These are phyloP conservation scores for Batillaria attramentaria DNA, from an alignment of 1,140 invertebrate species.

Conservation along the genomic window DNA sequence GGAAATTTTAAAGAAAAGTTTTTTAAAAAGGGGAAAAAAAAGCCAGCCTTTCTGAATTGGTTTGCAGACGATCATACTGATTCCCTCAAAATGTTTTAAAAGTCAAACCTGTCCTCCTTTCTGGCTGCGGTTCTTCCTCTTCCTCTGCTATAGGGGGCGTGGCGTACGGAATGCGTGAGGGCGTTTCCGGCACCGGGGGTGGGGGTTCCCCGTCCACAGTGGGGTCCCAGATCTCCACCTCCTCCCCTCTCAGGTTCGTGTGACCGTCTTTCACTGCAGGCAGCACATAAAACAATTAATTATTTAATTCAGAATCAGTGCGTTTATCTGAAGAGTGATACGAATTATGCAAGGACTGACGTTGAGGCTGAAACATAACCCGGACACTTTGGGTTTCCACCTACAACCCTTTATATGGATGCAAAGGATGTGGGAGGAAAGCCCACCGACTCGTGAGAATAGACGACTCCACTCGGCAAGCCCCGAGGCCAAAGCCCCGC, in stretches of 20 bases:
- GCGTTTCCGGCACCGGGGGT: slow-evolving; percentile 58
- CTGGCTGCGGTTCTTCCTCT: slow-evolving; percentile 40
- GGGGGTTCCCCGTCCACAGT: slow-evolving; percentile 52
- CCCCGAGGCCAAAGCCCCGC: too few relatives aligned
- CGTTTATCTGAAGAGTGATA: too few relatives aligned
- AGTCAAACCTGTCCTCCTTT: slow-evolving; percentile 31
- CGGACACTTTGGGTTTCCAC: too few relatives aligned
- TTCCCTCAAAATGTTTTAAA: slow-evolving; percentile 9
- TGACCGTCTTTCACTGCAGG: slow-evolving; percentile 55
- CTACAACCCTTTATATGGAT: too few relatives aligned
- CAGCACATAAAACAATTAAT: too few relatives aligned
- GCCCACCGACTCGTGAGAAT: too few relatives aligned
- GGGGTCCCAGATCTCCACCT: slow-evolving; percentile 62
- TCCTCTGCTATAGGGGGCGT: slow-evolving; percentile 62
- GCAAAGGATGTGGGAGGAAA: too few relatives aligned
- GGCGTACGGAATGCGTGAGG: slow-evolving; percentile 61
- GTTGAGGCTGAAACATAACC: too few relatives aligned
- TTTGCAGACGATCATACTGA: too few relatives aligned
- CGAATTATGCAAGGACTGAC: too few relatives aligned
- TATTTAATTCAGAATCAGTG: too few relatives aligned
- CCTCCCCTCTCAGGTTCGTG: slow-evolving; percentile 56
- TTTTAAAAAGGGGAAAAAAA: neutral
- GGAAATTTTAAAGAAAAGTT: neutral
- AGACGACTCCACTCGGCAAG: too few relatives aligned
- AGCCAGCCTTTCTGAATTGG: neutral